phyloP scores from a whole-genome alignment of 2,113 vertebrate genomes.

The Brachyhypopomus gauderio region DNA sequence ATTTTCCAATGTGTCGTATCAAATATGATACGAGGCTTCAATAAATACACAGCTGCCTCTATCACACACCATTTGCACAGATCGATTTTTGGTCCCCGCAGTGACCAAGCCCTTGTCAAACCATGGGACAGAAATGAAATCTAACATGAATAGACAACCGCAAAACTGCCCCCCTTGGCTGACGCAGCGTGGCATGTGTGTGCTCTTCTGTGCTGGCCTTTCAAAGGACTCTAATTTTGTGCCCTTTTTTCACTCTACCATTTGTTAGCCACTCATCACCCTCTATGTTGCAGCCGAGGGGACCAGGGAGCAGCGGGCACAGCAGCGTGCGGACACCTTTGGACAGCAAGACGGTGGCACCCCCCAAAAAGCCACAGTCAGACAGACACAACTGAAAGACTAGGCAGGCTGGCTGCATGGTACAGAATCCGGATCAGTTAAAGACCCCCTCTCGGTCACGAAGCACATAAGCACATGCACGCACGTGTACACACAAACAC shows the following conservation, averaged over 20 bases:
- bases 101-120: slow-evolving; percentile 1
- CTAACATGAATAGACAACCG: neutral
- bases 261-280: neutral
- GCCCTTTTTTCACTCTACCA: slow-evolving; percentile 2
- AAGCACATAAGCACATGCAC: slow-evolving; percentile 59
- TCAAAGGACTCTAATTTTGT: slow-evolving; percentile 1
- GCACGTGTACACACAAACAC: slow-evolving; percentile 43
- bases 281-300: slow-evolving; percentile 19
- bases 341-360: slow-evolving; percentile 64
- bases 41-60: neutral
- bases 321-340: slow-evolving; percentile 61
- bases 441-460: slow-evolving; percentile 66
- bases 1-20: neutral
- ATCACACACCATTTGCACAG: neutral
- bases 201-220: neutral
- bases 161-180: neutral
- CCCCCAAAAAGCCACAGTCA: slow-evolving; percentile 68
- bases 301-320: slow-evolving; percentile 58
- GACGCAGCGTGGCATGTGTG: neutral
- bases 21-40: neutral
- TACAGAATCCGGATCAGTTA: slow-evolving; percentile 61
- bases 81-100: slow-evolving; percentile 28
- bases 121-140: neutral
- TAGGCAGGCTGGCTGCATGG: slow-evolving; percentile 64
- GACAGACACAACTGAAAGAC: slow-evolving; percentile 69